Evolutionary conservation across 1,140 invertebrate genomes (phyloP).

Genomic region (Aphidius gifuensis): DNA sequence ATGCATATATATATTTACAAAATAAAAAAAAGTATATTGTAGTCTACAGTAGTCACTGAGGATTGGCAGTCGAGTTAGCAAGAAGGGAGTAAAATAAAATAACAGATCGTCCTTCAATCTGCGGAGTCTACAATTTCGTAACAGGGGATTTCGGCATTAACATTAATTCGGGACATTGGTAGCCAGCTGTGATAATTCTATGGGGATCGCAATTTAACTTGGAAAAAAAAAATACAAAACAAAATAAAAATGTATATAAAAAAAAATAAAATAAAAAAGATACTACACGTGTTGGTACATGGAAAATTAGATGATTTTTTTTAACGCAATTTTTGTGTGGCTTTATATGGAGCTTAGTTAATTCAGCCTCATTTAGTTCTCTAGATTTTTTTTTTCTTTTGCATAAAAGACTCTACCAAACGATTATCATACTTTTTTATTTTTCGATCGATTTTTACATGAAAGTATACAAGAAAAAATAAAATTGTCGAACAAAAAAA

Average conservation of each 20-base stretch:
- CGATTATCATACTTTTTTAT: too few species aligned
- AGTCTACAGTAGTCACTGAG: conserved; percentile 35
- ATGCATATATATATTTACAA: neutral
- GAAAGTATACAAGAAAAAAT: too few species aligned
- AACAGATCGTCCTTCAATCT: conserved; percentile 43
- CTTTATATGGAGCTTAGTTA: too few species aligned
- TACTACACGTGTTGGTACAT: too few species aligned
- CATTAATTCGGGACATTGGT: conserved; percentile 44
- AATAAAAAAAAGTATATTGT: conserved; percentile 39
- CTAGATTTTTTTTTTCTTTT: too few species aligned
- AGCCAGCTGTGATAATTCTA: neutral
- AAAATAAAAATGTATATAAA: neutral
- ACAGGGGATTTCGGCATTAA: conserved; percentile 42
- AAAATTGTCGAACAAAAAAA: too few species aligned
- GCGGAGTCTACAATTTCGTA: conserved; percentile 48
- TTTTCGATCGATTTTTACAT: too few species aligned
- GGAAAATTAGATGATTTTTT: too few species aligned
- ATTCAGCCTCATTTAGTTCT: too few species aligned
- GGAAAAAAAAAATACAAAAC: too few species aligned
- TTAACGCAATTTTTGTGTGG: too few species aligned
- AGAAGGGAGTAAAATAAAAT: conserved; percentile 38
- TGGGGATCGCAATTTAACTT: neutral
- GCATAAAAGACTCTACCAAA: too few species aligned
- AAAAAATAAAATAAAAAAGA: neutral
- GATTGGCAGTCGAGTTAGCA: neutral